Base-by-base conservation (phyloP, 1,140 invertebrate genomes). In the Neoseiulus cucumeris region DNA sequence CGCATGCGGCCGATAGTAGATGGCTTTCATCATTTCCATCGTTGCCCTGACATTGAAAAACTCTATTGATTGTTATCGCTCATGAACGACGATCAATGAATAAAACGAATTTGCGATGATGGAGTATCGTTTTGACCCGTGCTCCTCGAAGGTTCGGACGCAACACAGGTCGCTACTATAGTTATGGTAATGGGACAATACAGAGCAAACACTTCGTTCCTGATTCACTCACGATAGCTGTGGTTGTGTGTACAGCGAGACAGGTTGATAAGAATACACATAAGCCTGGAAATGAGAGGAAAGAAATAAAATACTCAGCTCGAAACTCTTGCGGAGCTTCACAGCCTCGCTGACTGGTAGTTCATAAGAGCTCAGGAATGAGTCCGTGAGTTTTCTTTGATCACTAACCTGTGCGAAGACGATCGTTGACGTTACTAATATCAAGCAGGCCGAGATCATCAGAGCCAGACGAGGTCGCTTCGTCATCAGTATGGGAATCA, bases 11-110 rank as follows among this genome's bases (percentile, higher is more conserved):
- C 33, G 25, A 33, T 59, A 59, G 9, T 59, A 59, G 51, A 59
- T 59, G 14, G 51, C 51, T 25, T 59, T 59, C 51, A 59, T 59
- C 51, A 59, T 59, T 59, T 25, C 51, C 51, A 59, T 59, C 14
- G 51, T 59, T 18, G 51, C 51, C 22, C 51, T 59, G 22, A 2
- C 12, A 39, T 39, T 39, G 9, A 39, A 6, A 9, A 39, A 6
- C 9, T 39, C 33, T 39, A 39, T 39, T 39, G 9, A 9, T 9
- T 4, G 33, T n/a, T n/a, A n/a, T n/a, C n/a, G n/a, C n/a, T n/a
- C n/a, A n/a, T n/a, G n/a, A n/a, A n/a, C n/a, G n/a, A n/a, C n/a
- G n/a, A n/a, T n/a, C n/a, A n/a, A n/a, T n/a, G n/a, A n/a, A n/a
- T n/a, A n/a, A n/a, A n/a, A n/a, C n/a, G n/a, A n/a, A n/a, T n/a